A percentile compares a stretch with the other conserved stretches of the same genome.
Evolutionary conservation across 2,888 invertebrate species (phyloP).

Genomic region (Embidobia sp.): DNA sequence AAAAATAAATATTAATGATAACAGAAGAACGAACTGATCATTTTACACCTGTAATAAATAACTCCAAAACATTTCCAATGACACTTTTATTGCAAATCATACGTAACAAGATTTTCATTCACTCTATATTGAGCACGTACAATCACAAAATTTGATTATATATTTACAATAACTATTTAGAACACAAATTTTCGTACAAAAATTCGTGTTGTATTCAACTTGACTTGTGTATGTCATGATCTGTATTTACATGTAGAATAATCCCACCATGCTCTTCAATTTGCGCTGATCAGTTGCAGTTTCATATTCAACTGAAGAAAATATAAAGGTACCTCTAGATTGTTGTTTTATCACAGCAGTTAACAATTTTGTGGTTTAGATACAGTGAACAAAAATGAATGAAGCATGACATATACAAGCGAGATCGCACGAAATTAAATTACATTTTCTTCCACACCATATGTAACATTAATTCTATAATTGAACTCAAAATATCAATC

Average conservation of each 20-base stretch:
- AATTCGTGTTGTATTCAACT: not conserved
- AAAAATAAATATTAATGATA: conserved; percentile 44
- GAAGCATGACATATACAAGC: conserved; percentile 21
- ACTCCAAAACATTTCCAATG: conserved; percentile 2
- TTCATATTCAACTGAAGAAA: conserved; percentile 3
- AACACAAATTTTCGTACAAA: conserved; percentile 29
- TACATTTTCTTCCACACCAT: not conserved
- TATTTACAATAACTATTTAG: conserved; percentile 48
- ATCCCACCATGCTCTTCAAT: not conserved
- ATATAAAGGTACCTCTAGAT: conserved; percentile 20
- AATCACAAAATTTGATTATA: conserved; percentile 44
- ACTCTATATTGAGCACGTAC: conserved; percentile 52
- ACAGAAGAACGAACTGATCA: conserved; percentile 5
- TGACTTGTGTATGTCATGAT: conserved; percentile 25
- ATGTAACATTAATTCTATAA: not conserved
- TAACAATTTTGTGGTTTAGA: conserved; percentile 17
- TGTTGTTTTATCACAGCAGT: conserved; percentile 35
- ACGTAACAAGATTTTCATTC: conserved; percentile 53
- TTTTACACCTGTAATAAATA: conserved; percentile 3
- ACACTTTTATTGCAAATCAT: conserved; percentile 53
- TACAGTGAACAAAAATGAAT: not conserved
- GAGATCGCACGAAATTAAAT: not conserved
- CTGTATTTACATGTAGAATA: conserved; percentile 4
- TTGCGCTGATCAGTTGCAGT: not conserved
- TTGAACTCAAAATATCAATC: no score